Base-by-base conservation (phyloP, 2,888 invertebrate genomes). In the Zaprionus lineosus region DNA sequence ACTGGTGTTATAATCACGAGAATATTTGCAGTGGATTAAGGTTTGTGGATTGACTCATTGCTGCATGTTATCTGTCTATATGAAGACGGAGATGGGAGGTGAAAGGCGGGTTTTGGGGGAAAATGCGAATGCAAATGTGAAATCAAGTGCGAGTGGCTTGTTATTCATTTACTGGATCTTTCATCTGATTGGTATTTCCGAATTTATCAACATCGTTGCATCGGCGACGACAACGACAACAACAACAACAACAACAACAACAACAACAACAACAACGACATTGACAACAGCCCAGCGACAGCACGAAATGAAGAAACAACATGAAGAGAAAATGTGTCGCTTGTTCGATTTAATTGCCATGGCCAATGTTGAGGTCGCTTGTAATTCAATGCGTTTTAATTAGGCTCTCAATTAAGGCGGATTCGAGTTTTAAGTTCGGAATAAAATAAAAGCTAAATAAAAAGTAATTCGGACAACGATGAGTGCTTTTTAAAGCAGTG, bases 171-270 rank as follows among this genome's bases (percentile, higher is more conserved):
- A 50, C 34, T 76, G 43, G 55, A 60, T 63, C 78, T 84, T 74
- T 81, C 84, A 85, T 79, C 81, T 64, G 79, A 85, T 85, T 73
- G 85, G 84, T 84, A 85, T 85, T 79, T 79, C 85, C 78, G 83
- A 79, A 84, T 72, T 75, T 74, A 79, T 82, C 78, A 78, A 75
- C 65, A 52, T 37, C 43, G 39, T 63, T 65, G 75, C 79, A 84
- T 82, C 81, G 74, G 28, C 71, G 70, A 39, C 75, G 40, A 43
- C 60, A 44, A 26, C 40, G 16, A 12, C 24, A 24, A 8, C 2
- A n/a, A n/a, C 24, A 24, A 8, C 46, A 24, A 24, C 24, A 24
- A 24, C 24, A 24, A 24, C 24, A 21, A 1, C 44, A 8, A 24
- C 4, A 24, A 24, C 24, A 24, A 24, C 24, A n/a, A n/a, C n/a